These are phyloP conservation scores for Nothobranchius furzeri DNA, from an alignment of 2,113 vertebrate genomes.

Conservation along the genomic window DNA sequence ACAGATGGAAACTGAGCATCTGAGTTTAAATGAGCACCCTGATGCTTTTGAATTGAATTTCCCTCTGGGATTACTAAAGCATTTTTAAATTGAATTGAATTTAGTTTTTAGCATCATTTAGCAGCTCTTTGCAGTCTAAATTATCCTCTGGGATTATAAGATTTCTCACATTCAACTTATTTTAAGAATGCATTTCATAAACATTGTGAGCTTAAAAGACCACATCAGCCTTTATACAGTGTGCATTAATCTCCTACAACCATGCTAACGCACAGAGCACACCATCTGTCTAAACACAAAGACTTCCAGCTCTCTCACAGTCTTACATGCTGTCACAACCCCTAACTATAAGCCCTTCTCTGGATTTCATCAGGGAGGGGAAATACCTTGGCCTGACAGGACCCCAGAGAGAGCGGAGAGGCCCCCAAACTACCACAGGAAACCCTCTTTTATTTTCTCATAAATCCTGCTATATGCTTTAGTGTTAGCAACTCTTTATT, in stretches of 20 bases:
- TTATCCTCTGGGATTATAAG: too few relatives aligned
- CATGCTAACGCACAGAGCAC: background rate
- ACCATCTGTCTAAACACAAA: slow-evolving; percentile 8
- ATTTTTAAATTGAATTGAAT: too few relatives aligned
- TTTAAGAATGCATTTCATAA: too few relatives aligned
- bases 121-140: too few relatives aligned
- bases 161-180: too few relatives aligned
- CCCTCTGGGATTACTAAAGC: too few relatives aligned
- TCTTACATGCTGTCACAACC: slow-evolving; percentile 4
- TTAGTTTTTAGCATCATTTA: too few relatives aligned
- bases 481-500: slow-evolving; percentile 11
- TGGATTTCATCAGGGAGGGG: slow-evolving; percentile 64
- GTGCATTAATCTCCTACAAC: background rate
- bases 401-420: slow-evolving; percentile 55
- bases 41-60: too few relatives aligned
- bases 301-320: slow-evolving; percentile 12
- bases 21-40: background rate
- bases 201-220: background rate
- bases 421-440: slow-evolving; percentile 57
- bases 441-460: slow-evolving; percentile 45
- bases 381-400: slow-evolving; percentile 68
- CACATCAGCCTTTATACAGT: background rate
- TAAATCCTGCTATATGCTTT: slow-evolving; percentile 25
- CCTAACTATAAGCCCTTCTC: slow-evolving; percentile 40
- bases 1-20: slow-evolving; percentile 1